Evolutionary conservation across 2,113 vertebrate genomes (phyloP), one percentile per base, ranked within the genome.

Genomic region (Panurus biarmicus): DNA sequence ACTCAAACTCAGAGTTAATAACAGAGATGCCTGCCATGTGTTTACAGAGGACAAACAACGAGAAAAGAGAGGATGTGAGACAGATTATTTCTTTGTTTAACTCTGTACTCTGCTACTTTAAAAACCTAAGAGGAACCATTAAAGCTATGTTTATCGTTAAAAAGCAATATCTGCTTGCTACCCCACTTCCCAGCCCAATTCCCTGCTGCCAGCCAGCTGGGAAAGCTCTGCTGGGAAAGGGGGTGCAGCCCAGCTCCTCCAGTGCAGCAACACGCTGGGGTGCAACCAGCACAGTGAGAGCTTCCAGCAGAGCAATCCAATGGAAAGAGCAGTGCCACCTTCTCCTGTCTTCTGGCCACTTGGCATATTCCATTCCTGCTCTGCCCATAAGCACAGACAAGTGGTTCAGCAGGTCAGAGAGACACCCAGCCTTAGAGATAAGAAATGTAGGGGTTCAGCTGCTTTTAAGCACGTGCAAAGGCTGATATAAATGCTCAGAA

Each of bases 11-110:
- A 47, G 72, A 82, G 54, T 47, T 81, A 90, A 61, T 87, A 90
- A 81, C 5, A 2, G 84, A 89, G 74, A 87, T 50, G 71, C 21
- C 53, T 66, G 66, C 47, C 66, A 58, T 21, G 25, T 73, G n/a
- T 87, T 89, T 96, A 95, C 70, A 78, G 77, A 95, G 65, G 42
- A 89, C 70, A 94, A 78, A 78, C 65, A 92, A 78, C 4, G 4
- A 72, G 80, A 85, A 72, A 75, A 65, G 50, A 65, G 24, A 85
- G 66, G 54, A 62, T 53, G 40, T 47, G 42, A 91, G 31, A 56
- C 38, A 48, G 64, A 78, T 82, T 65, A 79, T 77, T 88, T 60
- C 50, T 72, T 71, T 60, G 51, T 88, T 90, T 89, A 92, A 78
- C 89, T 86, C 69, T 65, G 33, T 54, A 42, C 76, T 81, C 69